Evolutionary conservation across 2,113 vertebrate species (phyloP).

Genomic region (Nothocercus nigrocapillus): DNA sequence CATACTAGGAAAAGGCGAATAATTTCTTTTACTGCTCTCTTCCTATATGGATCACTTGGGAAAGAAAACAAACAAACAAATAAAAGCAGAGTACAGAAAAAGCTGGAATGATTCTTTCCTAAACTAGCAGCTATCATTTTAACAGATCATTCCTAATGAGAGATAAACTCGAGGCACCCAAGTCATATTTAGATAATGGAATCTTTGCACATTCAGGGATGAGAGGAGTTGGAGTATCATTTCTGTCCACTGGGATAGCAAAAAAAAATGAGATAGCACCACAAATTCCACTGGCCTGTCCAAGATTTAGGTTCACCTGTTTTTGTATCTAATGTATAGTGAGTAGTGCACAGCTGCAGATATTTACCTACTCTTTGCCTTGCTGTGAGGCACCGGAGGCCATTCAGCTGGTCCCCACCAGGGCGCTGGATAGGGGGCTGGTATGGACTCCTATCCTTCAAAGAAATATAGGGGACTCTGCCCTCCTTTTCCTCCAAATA

Average conservation of each 20-base stretch:
- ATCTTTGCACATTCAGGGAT: background rate
- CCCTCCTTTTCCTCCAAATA: no score
- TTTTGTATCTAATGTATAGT: background rate
- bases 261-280: background rate
- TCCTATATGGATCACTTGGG: background rate
- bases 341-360: background rate
- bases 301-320: background rate
- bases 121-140: background rate
- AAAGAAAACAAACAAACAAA: no score
- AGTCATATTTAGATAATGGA: background rate
- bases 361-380: background rate
- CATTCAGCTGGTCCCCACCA: background rate
- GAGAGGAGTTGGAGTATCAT: background rate
- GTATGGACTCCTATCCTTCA: no score
- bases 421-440: background rate
- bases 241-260: background rate
- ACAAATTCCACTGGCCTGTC: background rate
- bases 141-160: background rate
- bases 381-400: fast-evolving
- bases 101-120: background rate
- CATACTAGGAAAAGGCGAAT: background rate
- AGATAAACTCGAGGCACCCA: background rate
- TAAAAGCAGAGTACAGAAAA: background rate
- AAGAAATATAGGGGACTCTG: no score
- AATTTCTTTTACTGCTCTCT: background rate